Percentiles rank a stretch among this genome's conserved stretches.
phyloP scores from a whole-genome alignment of 2,113 vertebrate species.

The Peromyscus leucopus region DNA sequence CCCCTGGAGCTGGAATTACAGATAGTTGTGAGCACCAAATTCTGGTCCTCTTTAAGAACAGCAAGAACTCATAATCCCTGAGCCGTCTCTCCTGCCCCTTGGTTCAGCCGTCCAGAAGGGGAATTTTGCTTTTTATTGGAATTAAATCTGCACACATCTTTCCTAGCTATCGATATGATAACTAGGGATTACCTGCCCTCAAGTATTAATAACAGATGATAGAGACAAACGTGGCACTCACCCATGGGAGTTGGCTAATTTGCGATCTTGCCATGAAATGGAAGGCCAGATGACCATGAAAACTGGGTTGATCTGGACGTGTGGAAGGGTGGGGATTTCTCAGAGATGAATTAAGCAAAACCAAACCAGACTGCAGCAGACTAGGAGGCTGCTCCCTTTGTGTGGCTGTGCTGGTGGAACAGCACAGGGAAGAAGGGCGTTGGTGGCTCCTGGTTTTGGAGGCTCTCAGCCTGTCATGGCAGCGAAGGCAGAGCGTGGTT shows the following conservation, averaged over 20 bases:
- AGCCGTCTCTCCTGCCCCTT: not conserved
- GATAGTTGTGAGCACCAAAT: not conserved
- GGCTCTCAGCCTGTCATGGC: not conserved
- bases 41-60: not conserved
- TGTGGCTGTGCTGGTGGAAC: not conserved
- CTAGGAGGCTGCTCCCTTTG: not conserved
- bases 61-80: not conserved
- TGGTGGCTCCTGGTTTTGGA: not conserved
- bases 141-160: not conserved
- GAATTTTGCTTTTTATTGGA: not conserved
- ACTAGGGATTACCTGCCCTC: not conserved
- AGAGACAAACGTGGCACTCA: not conserved
- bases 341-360: not conserved
- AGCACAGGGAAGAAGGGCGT: not conserved
- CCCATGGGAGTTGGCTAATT: not conserved
- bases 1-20: not conserved
- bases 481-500: not conserved
- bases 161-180: not conserved
- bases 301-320: accelerated
- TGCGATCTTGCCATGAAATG: not conserved
- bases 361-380: not conserved
- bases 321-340: not conserved
- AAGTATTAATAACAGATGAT: not conserved
- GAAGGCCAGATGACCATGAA: not conserved
- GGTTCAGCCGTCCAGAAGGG: not conserved